Evolutionary conservation across 2,888 invertebrate genomes (phyloP), one percentile per base, ranked within the genome.

Genomic region (Lasioglossum morio): DNA sequence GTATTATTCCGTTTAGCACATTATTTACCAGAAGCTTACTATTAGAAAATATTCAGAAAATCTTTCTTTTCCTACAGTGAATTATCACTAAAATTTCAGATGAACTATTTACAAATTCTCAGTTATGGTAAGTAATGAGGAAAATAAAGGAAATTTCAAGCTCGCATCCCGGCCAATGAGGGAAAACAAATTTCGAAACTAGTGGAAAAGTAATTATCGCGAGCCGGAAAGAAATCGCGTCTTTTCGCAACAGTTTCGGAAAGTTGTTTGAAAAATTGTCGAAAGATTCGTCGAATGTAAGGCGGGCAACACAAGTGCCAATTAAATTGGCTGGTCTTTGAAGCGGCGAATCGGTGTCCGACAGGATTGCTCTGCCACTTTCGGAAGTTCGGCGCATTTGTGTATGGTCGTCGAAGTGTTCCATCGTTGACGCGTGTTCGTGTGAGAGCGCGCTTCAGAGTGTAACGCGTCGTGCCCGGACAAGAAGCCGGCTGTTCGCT

Each of bases 391-490:
- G 72, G 37, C 23, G 69, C 76, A 73, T 73, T 72, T 75, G 34
- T 66, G 72, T 30, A 48, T 63, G 73, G 30, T 10, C 60, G 48
- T 57, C 16, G 73, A 76, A 23, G 30, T 53, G 34, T 73, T 48
- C 40, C 69, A 60, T 70, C 79, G 73, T 85, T 53, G 63, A 81
- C 72, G 75, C 77, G 72, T 81, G 69, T 85, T 72, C 82, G 75
- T 72, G 87, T 80, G 79, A 76, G 83, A 57, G 81, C 66, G 77
- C 79, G 77, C 43, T 82, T 85, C 63, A 70, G 75, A 77, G 77
- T 78, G 80, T 79, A 89, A 77, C 86, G 83, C 83, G 87, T 81
- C 83, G 86, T 81, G 80, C 87, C 85, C 81, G 85, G 79, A 79
- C 53, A 81, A 84, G 87, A 81, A 86, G 85, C 78, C 76, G 23